phyloP scores from a whole-genome alignment of 1,140 invertebrate species.

The Diprion similis region DNA sequence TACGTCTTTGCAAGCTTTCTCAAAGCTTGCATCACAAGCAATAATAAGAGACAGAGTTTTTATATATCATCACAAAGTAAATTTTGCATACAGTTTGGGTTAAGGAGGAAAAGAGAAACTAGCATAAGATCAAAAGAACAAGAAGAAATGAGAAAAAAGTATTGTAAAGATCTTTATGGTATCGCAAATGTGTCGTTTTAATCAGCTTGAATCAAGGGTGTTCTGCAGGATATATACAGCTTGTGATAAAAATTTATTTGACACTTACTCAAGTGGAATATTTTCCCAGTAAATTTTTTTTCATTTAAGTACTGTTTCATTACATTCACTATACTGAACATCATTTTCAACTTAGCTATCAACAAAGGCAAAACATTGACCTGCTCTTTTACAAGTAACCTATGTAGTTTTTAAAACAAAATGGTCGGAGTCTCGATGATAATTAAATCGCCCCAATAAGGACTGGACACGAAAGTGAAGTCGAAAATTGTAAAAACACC shows the following conservation, averaged over 20 bases:
- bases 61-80: slow-evolving; percentile 23
- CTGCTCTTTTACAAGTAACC: no score
- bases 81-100: not conserved
- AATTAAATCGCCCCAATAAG: no score
- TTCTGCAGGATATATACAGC: not conserved
- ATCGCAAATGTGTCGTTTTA: slow-evolving; percentile 2
- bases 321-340: no score
- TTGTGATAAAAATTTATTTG: not conserved
- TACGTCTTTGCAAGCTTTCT: slow-evolving; percentile 46
- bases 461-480: no score
- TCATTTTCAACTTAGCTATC: no score
- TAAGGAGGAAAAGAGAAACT: no score
- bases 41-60: slow-evolving; percentile 33
- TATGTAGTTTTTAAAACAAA: no score
- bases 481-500: no score
- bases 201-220: not conserved
- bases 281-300: no score
- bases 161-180: slow-evolving; percentile 25
- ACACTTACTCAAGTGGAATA: not conserved
- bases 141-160: slow-evolving; percentile 24
- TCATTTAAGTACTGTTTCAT: no score
- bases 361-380: no score
- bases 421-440: no score
- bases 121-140: not conserved
- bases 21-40: slow-evolving; percentile 41